Evolutionary conservation across 1,140 invertebrate species (phyloP), one percentile per base, ranked within the genome.

Genomic region (Berghia stephanieae): DNA sequence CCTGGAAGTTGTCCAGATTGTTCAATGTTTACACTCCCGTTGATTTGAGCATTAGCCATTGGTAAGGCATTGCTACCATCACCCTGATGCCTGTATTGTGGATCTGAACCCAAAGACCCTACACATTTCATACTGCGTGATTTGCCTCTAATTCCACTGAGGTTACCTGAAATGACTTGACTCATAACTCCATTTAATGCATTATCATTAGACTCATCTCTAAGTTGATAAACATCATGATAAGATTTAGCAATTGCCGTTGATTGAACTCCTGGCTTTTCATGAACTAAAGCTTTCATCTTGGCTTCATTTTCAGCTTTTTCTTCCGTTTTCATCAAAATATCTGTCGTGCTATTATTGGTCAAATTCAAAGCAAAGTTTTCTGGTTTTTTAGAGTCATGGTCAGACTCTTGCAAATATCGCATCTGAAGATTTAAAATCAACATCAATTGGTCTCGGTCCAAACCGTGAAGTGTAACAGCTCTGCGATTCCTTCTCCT

Each of bases 341-440:
- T n/a, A 10, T 10, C 24, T 43, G 40, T 46, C 42, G 44, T 18
- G 5, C 34, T 73, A 42, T 52, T 57, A 18, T 44, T 78, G 21
- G n/a, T 74, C 34, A 60, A 42, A 27, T 31, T 38, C 44, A 63
- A 42, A 78, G 27, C 78, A 80, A 2, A 46, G 10, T 31, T 42
- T 10, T 24, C 74, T 57, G 44, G 70, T 60, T 81, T 78, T 10
- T 79, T 80, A 60, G 82, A 69, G 18, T 77, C 78, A 40, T 69
- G 75, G 13, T 80, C 74, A 31, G 80, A 82, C 78, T 87, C 86
- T 66, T 87, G 82, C 24, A 84, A 70, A 75, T 86, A 87, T 52
- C 84, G 68, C 82, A 84, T 85, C 68, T 86, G 86, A 34, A 87
- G 77, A 71, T 82, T 83, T n/a, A 87, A 76, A 52, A 87, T 86